Base-by-base conservation (phyloP, 2,113 vertebrate genomes). In the Puma concolor region DNA sequence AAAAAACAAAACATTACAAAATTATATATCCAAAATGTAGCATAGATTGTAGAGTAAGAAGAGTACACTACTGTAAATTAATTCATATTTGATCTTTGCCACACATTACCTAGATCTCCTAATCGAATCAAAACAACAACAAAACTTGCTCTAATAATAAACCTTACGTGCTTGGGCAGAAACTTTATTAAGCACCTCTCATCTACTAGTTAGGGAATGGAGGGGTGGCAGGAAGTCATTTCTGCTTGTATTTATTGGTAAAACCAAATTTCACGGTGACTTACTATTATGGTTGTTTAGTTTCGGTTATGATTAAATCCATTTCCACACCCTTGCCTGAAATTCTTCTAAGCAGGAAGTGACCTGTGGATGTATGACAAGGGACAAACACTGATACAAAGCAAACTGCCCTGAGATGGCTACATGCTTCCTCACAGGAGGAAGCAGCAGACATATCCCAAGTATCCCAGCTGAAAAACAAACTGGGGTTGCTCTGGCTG, bases 241-340 rank as follows among this genome's bases (percentile, higher is more conserved):
- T 97, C 91, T 94, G 76, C 44, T 80, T 94, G 33, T 41, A 69
- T 93, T 95, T 83, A 74, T 69, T 85, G 77, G 33, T 80, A 16
- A 64, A 90, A 91, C 84, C 38, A 91, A 95, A 89, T 96, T 93
- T 88, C 63, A 91, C 8, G 16, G 74, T 93, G 38, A 72, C 38
- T 82, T 91, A 29, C 50, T 82, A 25, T 29, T 67, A 29, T 17
- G 14, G 41, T 76, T 96, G 91, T 52, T 57, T 96, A 93, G 52
- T 94, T 94, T 85, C 86, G 79, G 71, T 87, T 91, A 87, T 77
- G 81, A 41, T 52, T 50, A 54, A 38, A 33, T 67, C 36, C 69
- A n/a, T 19, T 29, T 57, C 81, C n/a, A 88, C 50, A 88, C 72
- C 48, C 33, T 89, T 23, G 15, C 67, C 80, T 82, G 27, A 25